Evolutionary conservation across 2,888 invertebrate genomes (phyloP), one percentile per base, ranked within the genome.

Genomic region (Agrotis exclamationis): DNA sequence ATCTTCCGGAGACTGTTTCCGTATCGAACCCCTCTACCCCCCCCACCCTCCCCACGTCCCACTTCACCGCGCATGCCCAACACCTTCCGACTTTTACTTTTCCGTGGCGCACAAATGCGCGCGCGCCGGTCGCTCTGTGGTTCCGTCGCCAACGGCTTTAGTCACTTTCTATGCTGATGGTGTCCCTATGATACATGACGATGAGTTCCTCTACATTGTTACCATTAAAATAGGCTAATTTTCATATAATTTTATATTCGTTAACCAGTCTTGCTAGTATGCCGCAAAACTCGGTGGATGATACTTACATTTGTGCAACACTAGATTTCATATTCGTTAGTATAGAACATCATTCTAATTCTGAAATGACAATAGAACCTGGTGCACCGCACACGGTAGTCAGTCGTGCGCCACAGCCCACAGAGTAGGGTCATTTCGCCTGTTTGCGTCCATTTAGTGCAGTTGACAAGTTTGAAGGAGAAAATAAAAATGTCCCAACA

Each of bases 81-180:
- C 85, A 80, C 87, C 91, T 93, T 93, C 93, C 93, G 91, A 94
- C 95, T 95, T 95, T 95, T 95, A 95, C 95, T 95, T 95, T 94
- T 88, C 86, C 86, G 83, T 83, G 86, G 85, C 63, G 74, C 58
- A 81, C 73, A 72, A 65, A 77, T 63, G 73, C 67, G 53, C 67
- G 80, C 80, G 77, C 83, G 73, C 70, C 78, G 62, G 72, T 71
- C 68, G 72, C 65, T 64, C 53, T 58, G 22, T 66, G 28, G 58
- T 63, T 68, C 47, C 45, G 51, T 71, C 44, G 33, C 54, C 57
- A 44, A 66, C 54, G n/a, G 53, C 54, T 54, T 76, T 65, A 63
- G 39, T 50, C 16, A 77, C 78, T 79, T 81, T 77, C 68, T 72
- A 72, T 45, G 50, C 58, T 58, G 71, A 53, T 59, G 51, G 14